Percentiles rank a stretch among this genome's conserved stretches.
Evolutionary conservation across 2,113 vertebrate genomes (phyloP).

Genomic region (Tiliqua scincoides): DNA sequence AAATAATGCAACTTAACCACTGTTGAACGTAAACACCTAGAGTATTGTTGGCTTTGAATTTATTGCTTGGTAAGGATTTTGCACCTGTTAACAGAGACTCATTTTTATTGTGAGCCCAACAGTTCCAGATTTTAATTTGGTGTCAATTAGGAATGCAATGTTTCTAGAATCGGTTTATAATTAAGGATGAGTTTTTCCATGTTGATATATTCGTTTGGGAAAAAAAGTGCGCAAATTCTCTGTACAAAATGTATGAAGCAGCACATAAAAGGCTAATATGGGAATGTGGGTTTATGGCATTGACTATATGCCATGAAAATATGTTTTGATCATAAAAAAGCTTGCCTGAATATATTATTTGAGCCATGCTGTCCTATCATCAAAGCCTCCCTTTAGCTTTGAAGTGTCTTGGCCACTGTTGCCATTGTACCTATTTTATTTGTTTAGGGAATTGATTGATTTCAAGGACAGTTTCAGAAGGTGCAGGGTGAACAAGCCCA

Average conservation of each 20-base stretch:
- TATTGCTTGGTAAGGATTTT: conserved; percentile 33
- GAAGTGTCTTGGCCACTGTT: background rate
- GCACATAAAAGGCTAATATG: background rate
- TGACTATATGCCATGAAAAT: background rate
- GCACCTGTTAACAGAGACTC: conserved; percentile 20
- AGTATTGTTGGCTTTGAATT: background rate
- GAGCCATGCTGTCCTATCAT: background rate
- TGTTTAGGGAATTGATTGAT: no score
- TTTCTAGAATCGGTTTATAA: conserved; percentile 12
- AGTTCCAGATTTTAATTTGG: background rate
- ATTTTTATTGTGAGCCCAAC: conserved; percentile 15
- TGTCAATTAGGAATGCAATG: background rate
- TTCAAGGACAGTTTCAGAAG: no score
- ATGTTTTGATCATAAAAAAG: background rate
- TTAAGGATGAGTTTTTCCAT: background rate
- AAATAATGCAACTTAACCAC: conserved; percentile 32
- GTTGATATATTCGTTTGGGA: background rate
- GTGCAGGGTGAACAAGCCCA: no score
- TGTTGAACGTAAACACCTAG: conserved; percentile 37
- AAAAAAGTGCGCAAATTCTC: background rate
- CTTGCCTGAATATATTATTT: background rate
- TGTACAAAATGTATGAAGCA: background rate
- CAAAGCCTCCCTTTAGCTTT: background rate
- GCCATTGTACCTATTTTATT: background rate
- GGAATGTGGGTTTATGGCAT: background rate